A percentile compares a stretch with the other conserved stretches of the same genome.
These are phyloP conservation scores for Lagenorhynchus albirostris DNA, from an alignment of 2,113 vertebrate species.

Conservation along the genomic window DNA sequence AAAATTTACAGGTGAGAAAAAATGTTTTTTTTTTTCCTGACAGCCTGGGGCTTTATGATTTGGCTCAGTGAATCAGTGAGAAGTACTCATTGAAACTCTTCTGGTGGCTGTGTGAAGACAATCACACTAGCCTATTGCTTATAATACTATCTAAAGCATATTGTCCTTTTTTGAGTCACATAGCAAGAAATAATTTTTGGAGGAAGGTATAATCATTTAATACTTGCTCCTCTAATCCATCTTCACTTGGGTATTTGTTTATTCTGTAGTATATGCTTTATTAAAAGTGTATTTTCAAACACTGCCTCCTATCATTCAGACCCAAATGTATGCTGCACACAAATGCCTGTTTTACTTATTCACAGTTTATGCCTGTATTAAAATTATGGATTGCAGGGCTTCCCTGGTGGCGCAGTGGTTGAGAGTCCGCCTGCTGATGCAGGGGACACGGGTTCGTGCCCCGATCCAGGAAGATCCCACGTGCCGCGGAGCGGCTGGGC, in stretches of 20 bases:
- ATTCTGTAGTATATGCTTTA: slow-evolving; percentile 29
- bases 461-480: no score
- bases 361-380: not conserved
- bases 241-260: slow-evolving; percentile 11
- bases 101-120: slow-evolving; percentile 50
- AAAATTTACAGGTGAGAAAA: slow-evolving; percentile 74
- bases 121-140: slow-evolving; percentile 57
- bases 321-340: not conserved
- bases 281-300: slow-evolving; percentile 43
- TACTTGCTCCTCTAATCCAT: slow-evolving; percentile 15
- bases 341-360: not conserved
- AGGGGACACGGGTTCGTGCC: no score
- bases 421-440: no score
- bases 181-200: not conserved
- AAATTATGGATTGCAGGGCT: not conserved
- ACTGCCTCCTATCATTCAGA: not conserved
- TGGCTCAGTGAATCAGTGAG: slow-evolving; percentile 74
- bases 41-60: slow-evolving; percentile 77
- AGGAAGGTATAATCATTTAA: slow-evolving; percentile 35
- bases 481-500: no score
- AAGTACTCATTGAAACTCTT: slow-evolving; percentile 71
- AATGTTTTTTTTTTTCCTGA: slow-evolving; percentile 70
- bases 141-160: slow-evolving; percentile 28
- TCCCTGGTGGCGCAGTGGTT: no score
- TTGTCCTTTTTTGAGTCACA: slow-evolving; percentile 26